These are phyloP conservation scores for Gymnocheta viridis DNA, from an alignment of 2,888 invertebrate species.

Conservation along the genomic window DNA sequence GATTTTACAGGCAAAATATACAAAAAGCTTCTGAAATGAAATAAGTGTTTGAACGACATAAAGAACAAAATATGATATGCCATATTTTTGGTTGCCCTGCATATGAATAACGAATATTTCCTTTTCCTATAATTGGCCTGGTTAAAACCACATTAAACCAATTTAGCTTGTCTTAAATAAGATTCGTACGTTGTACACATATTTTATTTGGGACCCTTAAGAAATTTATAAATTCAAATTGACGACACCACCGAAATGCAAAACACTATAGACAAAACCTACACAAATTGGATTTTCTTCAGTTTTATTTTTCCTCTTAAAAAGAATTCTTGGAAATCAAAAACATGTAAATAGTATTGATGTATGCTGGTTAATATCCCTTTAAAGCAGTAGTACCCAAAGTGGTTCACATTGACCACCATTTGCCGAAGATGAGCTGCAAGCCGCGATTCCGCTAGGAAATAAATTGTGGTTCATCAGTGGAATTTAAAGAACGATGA, in stretches of 20 bases:
- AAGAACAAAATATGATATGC: no score
- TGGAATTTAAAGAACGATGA: no score
- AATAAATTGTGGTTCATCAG: no score
- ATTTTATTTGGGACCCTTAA: not conserved
- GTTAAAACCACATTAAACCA: not conserved
- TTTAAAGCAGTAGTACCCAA: not conserved
- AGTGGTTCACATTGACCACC: not conserved
- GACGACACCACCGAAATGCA: not conserved
- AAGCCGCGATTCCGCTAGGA: no score
- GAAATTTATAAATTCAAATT: not conserved
- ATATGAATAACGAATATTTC: not conserved
- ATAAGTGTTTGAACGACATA: no score
- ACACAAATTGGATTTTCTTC: not conserved
- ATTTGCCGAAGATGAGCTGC: not conserved
- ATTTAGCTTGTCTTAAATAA: not conserved
- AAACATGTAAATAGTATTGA: not conserved
- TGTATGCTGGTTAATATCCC: not conserved
- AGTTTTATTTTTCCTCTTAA: not conserved
- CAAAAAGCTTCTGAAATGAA: no score
- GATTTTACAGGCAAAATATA: no score
- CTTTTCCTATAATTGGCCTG: not conserved
- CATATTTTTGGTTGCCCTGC: no score
- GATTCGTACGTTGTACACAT: not conserved
- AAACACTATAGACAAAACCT: slow-evolving; percentile 4
- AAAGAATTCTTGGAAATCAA: not conserved